Evolutionary conservation across 2,113 vertebrate genomes (phyloP).

Genomic region (Gavia stellata): DNA sequence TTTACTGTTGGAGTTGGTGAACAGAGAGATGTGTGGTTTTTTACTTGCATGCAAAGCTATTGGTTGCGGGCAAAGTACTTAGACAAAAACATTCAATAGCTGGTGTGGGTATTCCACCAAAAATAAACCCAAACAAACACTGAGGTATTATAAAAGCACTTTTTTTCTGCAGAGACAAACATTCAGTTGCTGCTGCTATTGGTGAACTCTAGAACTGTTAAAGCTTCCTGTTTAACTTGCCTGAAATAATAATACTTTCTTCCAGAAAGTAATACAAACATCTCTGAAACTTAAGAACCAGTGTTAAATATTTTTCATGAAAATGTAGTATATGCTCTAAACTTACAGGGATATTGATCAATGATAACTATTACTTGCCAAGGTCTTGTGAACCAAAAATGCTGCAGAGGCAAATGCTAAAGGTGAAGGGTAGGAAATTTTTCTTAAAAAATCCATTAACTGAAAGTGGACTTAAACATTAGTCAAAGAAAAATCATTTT

Average conservation of each 20-base stretch:
- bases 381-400: background rate
- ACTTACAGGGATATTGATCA: background rate
- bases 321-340: background rate
- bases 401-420: background rate
- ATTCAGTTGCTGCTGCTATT: background rate
- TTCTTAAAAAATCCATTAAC: background rate
- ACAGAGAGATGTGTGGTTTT: slow-evolving; percentile 16
- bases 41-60: slow-evolving; percentile 37
- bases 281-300: background rate
- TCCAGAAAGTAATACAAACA: background rate
- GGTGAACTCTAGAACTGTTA: background rate
- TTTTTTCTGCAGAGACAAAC: background rate
- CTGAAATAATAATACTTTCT: background rate
- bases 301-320: background rate
- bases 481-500: background rate
- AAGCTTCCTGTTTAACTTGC: background rate
- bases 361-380: background rate
- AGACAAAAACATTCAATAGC: background rate
- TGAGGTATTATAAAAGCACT: background rate
- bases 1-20: slow-evolving; percentile 40
- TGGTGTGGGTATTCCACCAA: slow-evolving; percentile 35
- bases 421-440: background rate
- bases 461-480: background rate
- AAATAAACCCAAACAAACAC: slow-evolving; percentile 51
- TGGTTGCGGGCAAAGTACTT: slow-evolving; percentile 4